Percentiles rank a stretch among this genome's conserved stretches.
Conservation (phyloP, 2,888 invertebrate genomes). For the Tenthredo scrophulariae region DNA sequence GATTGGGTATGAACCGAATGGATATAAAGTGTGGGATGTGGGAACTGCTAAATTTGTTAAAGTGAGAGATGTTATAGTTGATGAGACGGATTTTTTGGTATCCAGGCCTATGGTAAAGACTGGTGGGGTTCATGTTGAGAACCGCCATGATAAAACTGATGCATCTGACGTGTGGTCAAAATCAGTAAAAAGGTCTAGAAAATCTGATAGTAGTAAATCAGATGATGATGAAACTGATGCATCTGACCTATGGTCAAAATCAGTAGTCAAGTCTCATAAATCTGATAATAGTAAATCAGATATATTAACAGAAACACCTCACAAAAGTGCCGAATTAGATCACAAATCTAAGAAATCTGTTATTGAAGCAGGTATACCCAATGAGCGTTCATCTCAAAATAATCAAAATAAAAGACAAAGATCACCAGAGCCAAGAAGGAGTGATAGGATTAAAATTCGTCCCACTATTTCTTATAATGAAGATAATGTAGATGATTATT, state of each 20-base stretch:
- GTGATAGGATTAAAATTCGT: slow-evolving; percentile 56
- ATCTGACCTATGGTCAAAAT: slow-evolving; percentile 50
- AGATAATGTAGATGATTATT: slow-evolving; percentile 36
- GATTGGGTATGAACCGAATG: slow-evolving; percentile 70
- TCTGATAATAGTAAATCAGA: slow-evolving; percentile 54
- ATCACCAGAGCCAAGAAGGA: slow-evolving; percentile 49
- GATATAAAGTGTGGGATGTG: slow-evolving; percentile 70
- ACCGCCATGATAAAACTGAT: slow-evolving; percentile 46
- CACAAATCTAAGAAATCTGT: slow-evolving; percentile 25
- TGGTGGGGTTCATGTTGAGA: slow-evolving; percentile 5
- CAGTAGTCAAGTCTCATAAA: slow-evolving; percentile 45
- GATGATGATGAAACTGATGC: slow-evolving; percentile 39
- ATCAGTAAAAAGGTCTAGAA: slow-evolving; percentile 16
- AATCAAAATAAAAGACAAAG: background rate
- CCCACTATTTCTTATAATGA: slow-evolving; percentile 55
- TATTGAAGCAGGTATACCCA: slow-evolving; percentile 30
- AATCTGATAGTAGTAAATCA: slow-evolving; percentile 46
- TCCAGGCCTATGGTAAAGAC: slow-evolving; percentile 60
- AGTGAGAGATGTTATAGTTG: too few relatives aligned
- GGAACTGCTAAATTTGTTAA: too few relatives aligned
- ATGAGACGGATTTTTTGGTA: slow-evolving; percentile 66
- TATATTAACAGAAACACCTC: background rate
- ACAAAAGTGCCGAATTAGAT: slow-evolving; percentile 22
- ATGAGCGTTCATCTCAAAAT: slow-evolving; percentile 9
- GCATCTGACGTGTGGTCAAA: slow-evolving; percentile 29